Evolutionary conservation across 2,113 vertebrate species (phyloP).

Genomic region (Emydocephalus ijimae): DNA sequence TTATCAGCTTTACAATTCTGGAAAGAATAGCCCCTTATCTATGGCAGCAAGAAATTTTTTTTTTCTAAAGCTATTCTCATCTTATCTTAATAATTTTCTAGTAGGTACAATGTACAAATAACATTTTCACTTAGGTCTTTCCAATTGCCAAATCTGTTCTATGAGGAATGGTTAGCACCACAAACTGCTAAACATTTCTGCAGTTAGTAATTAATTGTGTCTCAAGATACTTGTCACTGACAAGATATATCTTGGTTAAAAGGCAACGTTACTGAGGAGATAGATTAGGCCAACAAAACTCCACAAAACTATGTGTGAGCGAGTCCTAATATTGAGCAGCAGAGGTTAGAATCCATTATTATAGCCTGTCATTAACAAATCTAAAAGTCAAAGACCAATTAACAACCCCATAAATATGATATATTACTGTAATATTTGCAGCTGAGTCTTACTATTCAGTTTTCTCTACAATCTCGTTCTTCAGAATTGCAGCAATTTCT

Average conservation of each 20-base stretch:
- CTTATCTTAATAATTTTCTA: not conserved
- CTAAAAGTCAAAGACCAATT: conserved; percentile 67
- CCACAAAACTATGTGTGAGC: conserved; percentile 54
- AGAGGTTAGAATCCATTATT: conserved; percentile 59
- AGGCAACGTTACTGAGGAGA: conserved; percentile 44
- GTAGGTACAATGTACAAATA: not conserved
- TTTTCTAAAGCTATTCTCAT: not conserved
- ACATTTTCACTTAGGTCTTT: conserved; percentile 4
- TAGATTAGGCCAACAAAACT: conserved; percentile 46
- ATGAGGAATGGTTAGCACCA: conserved; percentile 18
- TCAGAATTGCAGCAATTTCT: not conserved
- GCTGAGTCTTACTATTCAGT: conserved; percentile 44
- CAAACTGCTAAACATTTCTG: conserved; percentile 40
- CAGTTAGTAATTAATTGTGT: conserved; percentile 50
- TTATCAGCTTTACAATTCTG: not conserved
- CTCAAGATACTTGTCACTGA: conserved; percentile 31
- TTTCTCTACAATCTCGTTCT: not conserved
- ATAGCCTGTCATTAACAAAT: conserved; percentile 64
- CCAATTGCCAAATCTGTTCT: conserved; percentile 40
- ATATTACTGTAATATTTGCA: conserved; percentile 63
- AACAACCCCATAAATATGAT: conserved; percentile 64
- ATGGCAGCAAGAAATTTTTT: not conserved
- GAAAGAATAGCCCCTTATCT: not conserved
- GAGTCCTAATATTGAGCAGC: conserved; percentile 49
- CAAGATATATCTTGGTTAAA: conserved; percentile 43